phyloP scores from a whole-genome alignment of 2,797 vertebrate species.

The Aldrovandia affinis region DNA sequence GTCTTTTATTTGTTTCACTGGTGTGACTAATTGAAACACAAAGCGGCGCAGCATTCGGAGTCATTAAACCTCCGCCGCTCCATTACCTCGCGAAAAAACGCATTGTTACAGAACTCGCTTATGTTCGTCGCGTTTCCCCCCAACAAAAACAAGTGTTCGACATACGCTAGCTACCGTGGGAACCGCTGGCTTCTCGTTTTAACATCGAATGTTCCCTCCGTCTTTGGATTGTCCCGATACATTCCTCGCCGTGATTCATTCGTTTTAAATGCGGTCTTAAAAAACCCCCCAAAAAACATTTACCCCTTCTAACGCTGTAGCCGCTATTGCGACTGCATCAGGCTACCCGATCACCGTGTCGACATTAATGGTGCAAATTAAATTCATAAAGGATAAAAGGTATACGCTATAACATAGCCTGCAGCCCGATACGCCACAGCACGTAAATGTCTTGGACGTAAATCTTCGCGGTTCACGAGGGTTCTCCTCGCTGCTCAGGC shows the following conservation, averaged over 20 bases:
- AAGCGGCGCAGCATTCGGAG: conserved; percentile 12
- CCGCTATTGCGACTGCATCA: neutral
- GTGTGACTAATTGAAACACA: conserved; percentile 28
- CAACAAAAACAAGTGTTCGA: conserved; percentile 19
- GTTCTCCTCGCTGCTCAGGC: neutral
- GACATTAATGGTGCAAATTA: neutral
- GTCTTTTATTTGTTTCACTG: conserved; percentile 30
- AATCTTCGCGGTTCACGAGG: neutral
- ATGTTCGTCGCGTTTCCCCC: conserved; percentile 11
- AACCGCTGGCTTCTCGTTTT: neutral
- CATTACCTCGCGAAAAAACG: conserved; percentile 23
- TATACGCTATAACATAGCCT: neutral
- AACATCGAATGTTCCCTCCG: neutral
- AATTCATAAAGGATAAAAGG: neutral
- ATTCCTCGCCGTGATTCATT: neutral
- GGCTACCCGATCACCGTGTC: neutral
- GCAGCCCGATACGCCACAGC: neutral
- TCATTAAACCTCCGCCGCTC: conserved; percentile 32
- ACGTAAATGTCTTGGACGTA: neutral
- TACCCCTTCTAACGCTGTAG: neutral
- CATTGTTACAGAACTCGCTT: conserved; percentile 21
- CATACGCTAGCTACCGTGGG: conserved; percentile 24
- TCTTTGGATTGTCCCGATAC: neutral
- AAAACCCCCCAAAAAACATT: too few relatives aligned
- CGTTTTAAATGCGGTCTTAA: neutral